Conservation (phyloP, 1,140 invertebrate genomes). For the Daktulosphaira vitifoliae region DNA sequence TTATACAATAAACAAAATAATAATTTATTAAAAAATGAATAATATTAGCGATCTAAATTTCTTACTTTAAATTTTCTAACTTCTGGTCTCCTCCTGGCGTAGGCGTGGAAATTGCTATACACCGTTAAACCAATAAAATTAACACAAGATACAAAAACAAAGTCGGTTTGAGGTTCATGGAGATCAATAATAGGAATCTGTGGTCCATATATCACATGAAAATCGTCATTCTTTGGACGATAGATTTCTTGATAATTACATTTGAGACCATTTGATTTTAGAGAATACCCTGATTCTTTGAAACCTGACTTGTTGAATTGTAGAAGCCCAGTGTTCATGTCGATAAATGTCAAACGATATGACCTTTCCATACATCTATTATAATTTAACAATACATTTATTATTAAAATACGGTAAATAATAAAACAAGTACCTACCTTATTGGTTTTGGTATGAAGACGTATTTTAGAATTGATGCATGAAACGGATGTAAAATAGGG, state of each 20-base stretch:
- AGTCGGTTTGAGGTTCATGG: conserved; percentile 34
- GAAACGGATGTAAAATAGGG: conserved; percentile 38
- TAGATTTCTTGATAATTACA: conserved; percentile 38
- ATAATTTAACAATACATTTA: background rate
- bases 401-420: background rate
- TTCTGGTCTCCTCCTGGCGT: conserved; percentile 21
- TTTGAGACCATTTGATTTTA: conserved; percentile 1
- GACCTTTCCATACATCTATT: conserved; percentile 35
- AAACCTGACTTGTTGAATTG: conserved; percentile 36
- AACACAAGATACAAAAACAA: conserved; percentile 35
- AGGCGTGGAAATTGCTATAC: conserved; percentile 37
- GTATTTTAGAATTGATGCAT: conserved; percentile 35
- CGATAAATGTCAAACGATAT: conserved; percentile 36
- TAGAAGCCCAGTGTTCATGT: conserved; percentile 35
- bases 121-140: conserved; percentile 29
- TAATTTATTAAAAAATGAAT: no score
- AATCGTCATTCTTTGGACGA: conserved; percentile 34
- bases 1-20: conserved; percentile 1
- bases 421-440: conserved; percentile 27
- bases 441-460: conserved; percentile 35
- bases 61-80: conserved; percentile 37
- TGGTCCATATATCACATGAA: conserved; percentile 28
- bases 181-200: conserved; percentile 19
- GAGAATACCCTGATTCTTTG: conserved; percentile 34
- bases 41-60: background rate